Conservation (phyloP, 1,140 invertebrate species). For the Vanessa tameamea region DNA sequence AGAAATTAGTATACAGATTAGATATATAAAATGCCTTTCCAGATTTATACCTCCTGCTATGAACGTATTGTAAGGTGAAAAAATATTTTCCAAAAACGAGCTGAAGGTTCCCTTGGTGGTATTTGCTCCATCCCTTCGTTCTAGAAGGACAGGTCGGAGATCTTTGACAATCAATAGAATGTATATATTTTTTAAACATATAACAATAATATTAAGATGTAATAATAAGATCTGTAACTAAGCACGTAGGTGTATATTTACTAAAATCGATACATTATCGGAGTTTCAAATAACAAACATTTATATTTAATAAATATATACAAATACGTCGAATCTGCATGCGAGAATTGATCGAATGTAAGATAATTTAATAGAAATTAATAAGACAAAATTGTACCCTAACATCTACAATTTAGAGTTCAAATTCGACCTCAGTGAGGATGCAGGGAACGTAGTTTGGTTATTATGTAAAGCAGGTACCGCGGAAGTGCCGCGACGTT, state of each 20-base stretch:
- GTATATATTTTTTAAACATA: background rate
- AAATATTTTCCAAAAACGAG: no score
- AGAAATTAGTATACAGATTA: no score
- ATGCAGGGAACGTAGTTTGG: conserved; percentile 55
- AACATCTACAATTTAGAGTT: conserved; percentile 36
- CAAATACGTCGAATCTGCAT: conserved; percentile 63
- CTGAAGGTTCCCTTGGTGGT: no score
- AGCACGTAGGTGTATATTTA: background rate
- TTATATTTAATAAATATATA: conserved; percentile 36
- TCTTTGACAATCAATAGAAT: background rate
- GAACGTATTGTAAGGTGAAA: no score
- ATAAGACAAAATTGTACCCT: conserved; percentile 43
- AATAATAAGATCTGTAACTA: no score
- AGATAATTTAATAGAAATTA: conserved; percentile 41
- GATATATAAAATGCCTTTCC: no score
- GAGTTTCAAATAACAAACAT: background rate
- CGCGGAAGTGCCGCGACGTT: conserved; percentile 61
- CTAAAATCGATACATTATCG: background rate
- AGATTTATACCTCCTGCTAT: no score
- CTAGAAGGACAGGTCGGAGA: background rate
- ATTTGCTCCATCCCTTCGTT: no score
- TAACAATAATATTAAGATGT: no score
- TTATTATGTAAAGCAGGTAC: conserved; percentile 67
- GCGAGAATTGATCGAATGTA: conserved; percentile 61
- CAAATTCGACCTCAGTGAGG: conserved; percentile 35